These are phyloP conservation scores for Kryptolebias marmoratus DNA, from an alignment of 2,113 vertebrate species.

Conservation along the genomic window DNA sequence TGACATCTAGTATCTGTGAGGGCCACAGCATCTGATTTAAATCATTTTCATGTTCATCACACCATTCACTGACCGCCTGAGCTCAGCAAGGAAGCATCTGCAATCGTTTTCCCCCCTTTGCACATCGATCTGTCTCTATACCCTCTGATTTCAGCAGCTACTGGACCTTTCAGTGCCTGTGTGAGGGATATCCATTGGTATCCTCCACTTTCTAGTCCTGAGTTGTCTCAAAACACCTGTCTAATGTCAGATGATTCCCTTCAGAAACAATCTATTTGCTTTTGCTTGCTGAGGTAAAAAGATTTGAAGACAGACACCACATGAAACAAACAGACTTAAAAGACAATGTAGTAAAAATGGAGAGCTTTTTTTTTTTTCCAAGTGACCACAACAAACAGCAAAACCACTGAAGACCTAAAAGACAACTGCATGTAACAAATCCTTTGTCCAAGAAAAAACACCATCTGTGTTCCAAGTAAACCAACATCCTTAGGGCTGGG, in stretches of 20 bases:
- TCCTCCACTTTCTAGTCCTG: conserved; percentile 26
- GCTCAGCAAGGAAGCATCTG: conserved; percentile 23
- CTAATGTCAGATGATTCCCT: conserved; percentile 28
- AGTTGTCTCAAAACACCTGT: conserved; percentile 46
- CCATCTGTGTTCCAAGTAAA: neutral
- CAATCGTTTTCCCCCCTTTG: conserved; percentile 17
- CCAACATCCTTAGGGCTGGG: neutral
- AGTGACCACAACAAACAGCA: conserved; percentile 25
- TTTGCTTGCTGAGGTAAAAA: conserved; percentile 43
- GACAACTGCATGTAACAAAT: conserved; percentile 11
- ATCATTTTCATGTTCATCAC: conserved; percentile 36
- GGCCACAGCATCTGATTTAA: conserved; percentile 21
- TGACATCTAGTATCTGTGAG: conserved; percentile 21
- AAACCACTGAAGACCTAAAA: conserved; percentile 34
- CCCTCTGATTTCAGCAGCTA: conserved; percentile 19
- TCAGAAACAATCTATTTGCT: conserved; percentile 58
- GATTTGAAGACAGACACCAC: conserved; percentile 44
- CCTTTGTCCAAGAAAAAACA: neutral
- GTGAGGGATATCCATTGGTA: conserved; percentile 29
- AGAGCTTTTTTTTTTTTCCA: no score
- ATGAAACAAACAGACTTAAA: conserved; percentile 58
- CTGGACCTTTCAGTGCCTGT: neutral
- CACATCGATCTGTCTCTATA: conserved; percentile 25
- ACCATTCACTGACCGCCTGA: conserved; percentile 13
- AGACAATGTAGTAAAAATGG: conserved; percentile 29